Evolutionary conservation across 1,140 invertebrate species (phyloP).

Genomic region (Anastrepha obliqua): DNA sequence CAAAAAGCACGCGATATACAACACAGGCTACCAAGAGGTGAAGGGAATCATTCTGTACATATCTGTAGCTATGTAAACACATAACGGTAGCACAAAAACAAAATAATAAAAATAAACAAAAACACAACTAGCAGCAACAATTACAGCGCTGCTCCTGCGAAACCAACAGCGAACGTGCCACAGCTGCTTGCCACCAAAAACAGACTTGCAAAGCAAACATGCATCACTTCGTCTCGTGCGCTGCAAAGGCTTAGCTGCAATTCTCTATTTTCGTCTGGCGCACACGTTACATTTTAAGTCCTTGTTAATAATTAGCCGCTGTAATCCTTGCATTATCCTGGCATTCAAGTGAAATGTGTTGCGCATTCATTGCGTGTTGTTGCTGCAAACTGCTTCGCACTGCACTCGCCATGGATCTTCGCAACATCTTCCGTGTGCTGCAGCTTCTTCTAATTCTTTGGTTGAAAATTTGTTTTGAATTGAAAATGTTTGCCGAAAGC

Average conservation of each 20-base stretch:
- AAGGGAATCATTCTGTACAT: background rate
- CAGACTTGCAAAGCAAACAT: conserved; percentile 33
- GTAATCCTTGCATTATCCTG: conserved; percentile 56
- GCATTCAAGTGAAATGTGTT: conserved; percentile 53
- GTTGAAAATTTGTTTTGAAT: background rate
- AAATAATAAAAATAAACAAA: background rate
- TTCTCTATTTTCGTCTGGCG: conserved; percentile 43
- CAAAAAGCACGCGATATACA: background rate
- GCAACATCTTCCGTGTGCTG: background rate
- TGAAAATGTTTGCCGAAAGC: background rate
- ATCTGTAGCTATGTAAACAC: conserved; percentile 9
- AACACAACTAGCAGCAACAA: background rate
- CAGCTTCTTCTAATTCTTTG: conserved; percentile 3
- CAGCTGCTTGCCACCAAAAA: background rate
- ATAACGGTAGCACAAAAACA: background rate
- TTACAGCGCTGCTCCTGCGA: background rate
- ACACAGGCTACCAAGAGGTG: background rate
- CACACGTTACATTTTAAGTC: conserved; percentile 55
- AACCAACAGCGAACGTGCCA: background rate
- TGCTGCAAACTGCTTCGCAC: conserved; percentile 16
- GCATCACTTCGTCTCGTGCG: background rate
- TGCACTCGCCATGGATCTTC: background rate
- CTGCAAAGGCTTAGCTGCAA: background rate
- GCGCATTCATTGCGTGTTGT: conserved; percentile 43
- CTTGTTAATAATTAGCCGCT: conserved; percentile 57